phyloP scores from a whole-genome alignment of 2,888 invertebrate genomes.

The Adelphocoris suturalis region DNA sequence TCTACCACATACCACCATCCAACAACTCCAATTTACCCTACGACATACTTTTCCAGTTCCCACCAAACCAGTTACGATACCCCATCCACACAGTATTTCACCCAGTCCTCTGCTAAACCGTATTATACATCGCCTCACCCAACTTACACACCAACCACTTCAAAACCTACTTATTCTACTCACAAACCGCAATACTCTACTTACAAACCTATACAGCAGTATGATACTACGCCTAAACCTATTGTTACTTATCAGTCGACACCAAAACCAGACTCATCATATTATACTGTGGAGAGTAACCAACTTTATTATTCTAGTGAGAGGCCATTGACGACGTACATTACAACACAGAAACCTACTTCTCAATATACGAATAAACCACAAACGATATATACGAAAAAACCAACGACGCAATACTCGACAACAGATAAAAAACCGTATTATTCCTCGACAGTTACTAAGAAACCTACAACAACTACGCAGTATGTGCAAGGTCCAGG shows the following conservation, averaged over 20 bases:
- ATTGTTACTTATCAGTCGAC: not conserved
- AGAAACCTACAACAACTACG: constrained; percentile 78
- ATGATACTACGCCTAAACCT: constrained; percentile 34
- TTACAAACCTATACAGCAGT: constrained; percentile 53
- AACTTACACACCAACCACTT: constrained; percentile 51
- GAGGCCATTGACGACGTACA: constrained; percentile 52
- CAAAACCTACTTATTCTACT: constrained; percentile 64
- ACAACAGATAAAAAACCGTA: constrained; percentile 65
- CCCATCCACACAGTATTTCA: constrained; percentile 50
- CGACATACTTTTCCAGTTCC: constrained; percentile 17
- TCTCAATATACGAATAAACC: constrained; percentile 64
- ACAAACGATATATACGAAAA: constrained; percentile 70
- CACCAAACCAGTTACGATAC: constrained; percentile 45
- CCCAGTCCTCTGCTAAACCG: constrained; percentile 45
- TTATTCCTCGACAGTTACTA: constrained; percentile 59
- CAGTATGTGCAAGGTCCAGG: constrained; percentile 76
- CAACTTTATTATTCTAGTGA: constrained; percentile 56
- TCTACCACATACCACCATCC: constrained; percentile 41
- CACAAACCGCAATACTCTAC: constrained; percentile 65
- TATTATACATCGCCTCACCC: constrained; percentile 49
- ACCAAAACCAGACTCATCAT: not conserved
- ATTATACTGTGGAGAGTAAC: constrained; percentile 53
- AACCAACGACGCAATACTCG: constrained; percentile 68
- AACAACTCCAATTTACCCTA: constrained; percentile 65
- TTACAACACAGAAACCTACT: constrained; percentile 52